Conservation (phyloP, 1,140 invertebrate genomes). For the Asbolus verrucosus region DNA sequence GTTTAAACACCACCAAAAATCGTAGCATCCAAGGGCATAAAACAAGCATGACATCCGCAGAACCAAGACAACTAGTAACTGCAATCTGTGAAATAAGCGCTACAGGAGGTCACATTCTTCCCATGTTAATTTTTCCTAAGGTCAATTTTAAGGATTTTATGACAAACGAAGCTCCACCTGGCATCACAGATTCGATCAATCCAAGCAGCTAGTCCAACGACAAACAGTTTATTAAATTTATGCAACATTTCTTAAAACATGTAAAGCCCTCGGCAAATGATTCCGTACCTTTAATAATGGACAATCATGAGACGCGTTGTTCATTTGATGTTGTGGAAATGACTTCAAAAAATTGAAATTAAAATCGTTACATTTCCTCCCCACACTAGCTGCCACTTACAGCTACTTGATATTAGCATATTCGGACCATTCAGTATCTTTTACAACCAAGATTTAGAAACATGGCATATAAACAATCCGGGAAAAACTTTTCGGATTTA, state of each 20-base stretch:
- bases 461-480: background rate
- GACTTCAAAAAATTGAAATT: slow-evolving; percentile 57
- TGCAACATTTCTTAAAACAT: slow-evolving; percentile 60
- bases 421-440: slow-evolving; percentile 54
- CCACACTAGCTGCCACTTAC: slow-evolving; percentile 61
- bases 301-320: slow-evolving; percentile 33
- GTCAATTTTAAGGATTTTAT: slow-evolving; percentile 62
- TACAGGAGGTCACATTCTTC: slow-evolving; percentile 32
- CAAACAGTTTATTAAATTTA: slow-evolving; percentile 63
- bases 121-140: slow-evolving; percentile 52
- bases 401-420: slow-evolving; percentile 67
- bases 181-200: slow-evolving; percentile 64
- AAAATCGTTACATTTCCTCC: slow-evolving; percentile 59
- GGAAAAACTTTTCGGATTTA: background rate
- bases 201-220: slow-evolving; percentile 66
- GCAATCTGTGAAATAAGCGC: slow-evolving; percentile 15
- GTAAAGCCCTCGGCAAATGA: background rate
- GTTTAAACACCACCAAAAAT: slow-evolving; percentile 21
- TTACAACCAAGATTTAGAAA: background rate
- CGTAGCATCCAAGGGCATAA: slow-evolving; percentile 21
- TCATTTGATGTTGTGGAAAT: slow-evolving; percentile 8
- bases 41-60: slow-evolving; percentile 7
- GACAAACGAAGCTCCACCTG: slow-evolving; percentile 53
- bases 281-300: background rate
- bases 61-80: slow-evolving; percentile 4